Conservation (phyloP, 2,888 invertebrate genomes). For the Odontothrips loti region DNA sequence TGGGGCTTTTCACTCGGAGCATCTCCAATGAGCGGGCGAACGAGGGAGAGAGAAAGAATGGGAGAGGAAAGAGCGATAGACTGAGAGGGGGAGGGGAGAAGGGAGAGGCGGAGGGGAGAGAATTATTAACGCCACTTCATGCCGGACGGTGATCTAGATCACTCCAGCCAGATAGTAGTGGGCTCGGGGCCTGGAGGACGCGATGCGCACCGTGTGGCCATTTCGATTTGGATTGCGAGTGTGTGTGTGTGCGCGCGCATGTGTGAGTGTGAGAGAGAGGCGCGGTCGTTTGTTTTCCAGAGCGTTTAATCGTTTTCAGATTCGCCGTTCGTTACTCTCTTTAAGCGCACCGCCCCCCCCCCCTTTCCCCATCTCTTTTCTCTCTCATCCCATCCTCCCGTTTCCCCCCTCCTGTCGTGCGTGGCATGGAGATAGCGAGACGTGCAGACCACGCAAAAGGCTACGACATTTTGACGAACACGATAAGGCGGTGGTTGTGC, state of each 20-base stretch:
- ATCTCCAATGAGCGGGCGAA: no score
- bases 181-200: not conserved
- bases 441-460: no score
- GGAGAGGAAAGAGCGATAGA: no score
- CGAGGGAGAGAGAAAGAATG: no score
- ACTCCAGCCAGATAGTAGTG: not conserved
- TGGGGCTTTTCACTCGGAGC: not conserved
- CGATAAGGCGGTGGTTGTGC: no score
- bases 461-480: no score
- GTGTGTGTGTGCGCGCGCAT: not conserved
- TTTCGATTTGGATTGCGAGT: slow-evolving; percentile 9
- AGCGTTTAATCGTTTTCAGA: slow-evolving; percentile 25
- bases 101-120: not conserved
- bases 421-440: no score
- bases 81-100: no score
- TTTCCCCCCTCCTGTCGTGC: not conserved
- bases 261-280: not conserved
- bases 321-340: slow-evolving; percentile 13
- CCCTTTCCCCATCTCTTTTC: not conserved
- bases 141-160: slow-evolving; percentile 13
- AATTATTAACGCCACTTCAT: slow-evolving; percentile 8
- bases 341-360: not conserved
- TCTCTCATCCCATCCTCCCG: not conserved
- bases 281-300: slow-evolving; percentile 1
- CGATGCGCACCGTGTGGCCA: not conserved